Percentiles rank a stretch among this genome's conserved stretches.
Conservation (phyloP, 2,797 vertebrate species). For the Esox lucius region DNA sequence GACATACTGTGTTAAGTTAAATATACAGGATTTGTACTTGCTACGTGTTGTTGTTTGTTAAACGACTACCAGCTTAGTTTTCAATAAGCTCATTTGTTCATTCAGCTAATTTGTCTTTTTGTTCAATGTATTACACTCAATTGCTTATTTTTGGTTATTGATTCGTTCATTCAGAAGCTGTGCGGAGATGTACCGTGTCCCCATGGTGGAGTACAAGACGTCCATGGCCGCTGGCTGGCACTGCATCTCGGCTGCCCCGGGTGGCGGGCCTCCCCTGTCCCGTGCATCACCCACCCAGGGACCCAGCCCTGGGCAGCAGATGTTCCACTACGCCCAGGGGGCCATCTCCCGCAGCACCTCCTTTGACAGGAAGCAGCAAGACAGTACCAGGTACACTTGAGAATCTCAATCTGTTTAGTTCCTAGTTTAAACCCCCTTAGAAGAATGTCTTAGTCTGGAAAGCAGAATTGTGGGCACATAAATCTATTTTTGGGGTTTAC, state of each 20-base stretch:
- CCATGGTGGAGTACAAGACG: slow-evolving; percentile 83
- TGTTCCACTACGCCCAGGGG: slow-evolving; percentile 78
- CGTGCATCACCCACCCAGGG: slow-evolving; percentile 78
- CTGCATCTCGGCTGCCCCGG: slow-evolving; percentile 75
- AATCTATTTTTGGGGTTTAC: too few relatives aligned
- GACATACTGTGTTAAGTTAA: not conserved
- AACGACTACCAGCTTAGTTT: too few relatives aligned
- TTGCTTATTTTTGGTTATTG: not conserved
- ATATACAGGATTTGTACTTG: too few relatives aligned
- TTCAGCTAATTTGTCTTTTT: too few relatives aligned
- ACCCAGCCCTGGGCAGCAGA: slow-evolving; percentile 79
- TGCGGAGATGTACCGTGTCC: slow-evolving; percentile 83
- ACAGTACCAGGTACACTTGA: slow-evolving; percentile 76
- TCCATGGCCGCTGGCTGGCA: slow-evolving; percentile 75
- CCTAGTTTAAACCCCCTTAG: not conserved
- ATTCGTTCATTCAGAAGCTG: slow-evolving; percentile 69
- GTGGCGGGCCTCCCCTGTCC: slow-evolving; percentile 76
- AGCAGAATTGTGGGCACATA: not conserved
- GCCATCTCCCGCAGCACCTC: slow-evolving; percentile 84
- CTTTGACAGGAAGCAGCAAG: slow-evolving; percentile 83
- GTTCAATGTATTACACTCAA: not conserved
- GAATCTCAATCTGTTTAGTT: not conserved
- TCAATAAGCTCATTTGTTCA: too few relatives aligned
- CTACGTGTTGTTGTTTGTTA: too few relatives aligned
- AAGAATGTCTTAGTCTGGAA: not conserved